Conservation (phyloP, 2,113 vertebrate genomes). For the Solea solea region DNA sequence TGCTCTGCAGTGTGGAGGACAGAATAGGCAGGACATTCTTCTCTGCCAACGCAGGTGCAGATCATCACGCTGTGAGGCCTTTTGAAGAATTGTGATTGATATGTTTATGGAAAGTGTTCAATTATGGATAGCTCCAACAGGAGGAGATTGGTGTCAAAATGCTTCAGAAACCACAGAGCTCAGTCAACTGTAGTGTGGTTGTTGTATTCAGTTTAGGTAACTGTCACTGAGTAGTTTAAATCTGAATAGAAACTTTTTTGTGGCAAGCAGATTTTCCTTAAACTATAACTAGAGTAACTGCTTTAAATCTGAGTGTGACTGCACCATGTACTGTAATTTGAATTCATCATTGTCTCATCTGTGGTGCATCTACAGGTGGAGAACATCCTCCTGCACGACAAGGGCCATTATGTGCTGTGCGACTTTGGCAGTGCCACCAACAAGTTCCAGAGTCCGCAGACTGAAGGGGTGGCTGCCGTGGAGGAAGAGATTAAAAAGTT, state of each 20-base stretch:
- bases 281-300: neutral
- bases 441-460: conserved; percentile 96
- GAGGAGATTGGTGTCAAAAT: conserved; percentile 29
- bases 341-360: conserved; percentile 4
- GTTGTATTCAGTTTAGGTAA: conserved; percentile 5
- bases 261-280: too few relatives aligned
- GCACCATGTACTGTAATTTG: neutral
- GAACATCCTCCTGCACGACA: conserved; percentile 96
- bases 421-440: conserved; percentile 98
- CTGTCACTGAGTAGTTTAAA: conserved; percentile 7
- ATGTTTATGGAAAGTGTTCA: conserved; percentile 26
- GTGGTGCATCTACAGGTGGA: conserved; percentile 86
- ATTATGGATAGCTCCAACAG: conserved; percentile 28
- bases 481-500: conserved; percentile 99
- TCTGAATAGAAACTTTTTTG: neutral
- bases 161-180: conserved; percentile 1
- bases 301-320: neutral
- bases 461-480: conserved; percentile 90
- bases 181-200: neutral
- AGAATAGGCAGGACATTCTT: neutral
- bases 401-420: conserved; percentile 97
- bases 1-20: neutral
- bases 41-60: neutral
- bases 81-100: conserved; percentile 17
- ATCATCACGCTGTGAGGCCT: neutral